Evolutionary conservation across 1,140 invertebrate genomes (phyloP), one percentile per base, ranked within the genome.

Genomic region (Nautilus pompilius): DNA sequence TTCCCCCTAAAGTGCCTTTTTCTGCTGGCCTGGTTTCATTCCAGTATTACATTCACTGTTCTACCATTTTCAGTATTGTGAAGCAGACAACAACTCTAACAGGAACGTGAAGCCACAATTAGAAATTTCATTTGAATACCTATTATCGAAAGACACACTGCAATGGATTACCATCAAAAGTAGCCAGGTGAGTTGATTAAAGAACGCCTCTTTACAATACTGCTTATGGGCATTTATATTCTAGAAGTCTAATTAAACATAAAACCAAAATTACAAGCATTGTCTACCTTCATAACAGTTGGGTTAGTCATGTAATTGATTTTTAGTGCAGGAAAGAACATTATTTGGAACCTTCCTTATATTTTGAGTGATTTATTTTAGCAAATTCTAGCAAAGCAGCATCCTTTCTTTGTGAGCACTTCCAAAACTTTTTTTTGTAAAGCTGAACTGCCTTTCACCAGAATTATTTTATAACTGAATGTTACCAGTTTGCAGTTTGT

Each of bases 111-210:
- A 69, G 60, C 72, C 80, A 17, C 68, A 80, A 53, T 84, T 93
- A 64, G 93, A 98, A 81, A 81, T 98, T 17, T 93, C 94, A 0
- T 97, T 98, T 84, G 95, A 98, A 84, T 98, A 98, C 86, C 85
- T 98, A 17, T 89, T 96, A 81, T 89, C 89, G n/a, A 94, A 91
- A 83, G 92, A 96, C 63, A 90, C 90, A 53, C 83, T 98, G 55
- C 90, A 93, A 72, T 97, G 95, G 95, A 90, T 98, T 30, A 95
- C 91, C 13, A 87, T 98, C 61, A 86, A 87, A 36, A 96, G 92
- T 71, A 88, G 92, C 60, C 73, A 76, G 68, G 76, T 78, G 58
- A 36, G 58, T 20, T 5, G 28, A 41, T 55, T n/a, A n/a, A n/a
- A n/a, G n/a, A n/a, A n/a, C n/a, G n/a, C n/a, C n/a, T n/a, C n/a